Percentiles rank a stretch among this genome's conserved stretches.
Conservation (phyloP, 1,140 invertebrate genomes). For the Penaeus indicus region DNA sequence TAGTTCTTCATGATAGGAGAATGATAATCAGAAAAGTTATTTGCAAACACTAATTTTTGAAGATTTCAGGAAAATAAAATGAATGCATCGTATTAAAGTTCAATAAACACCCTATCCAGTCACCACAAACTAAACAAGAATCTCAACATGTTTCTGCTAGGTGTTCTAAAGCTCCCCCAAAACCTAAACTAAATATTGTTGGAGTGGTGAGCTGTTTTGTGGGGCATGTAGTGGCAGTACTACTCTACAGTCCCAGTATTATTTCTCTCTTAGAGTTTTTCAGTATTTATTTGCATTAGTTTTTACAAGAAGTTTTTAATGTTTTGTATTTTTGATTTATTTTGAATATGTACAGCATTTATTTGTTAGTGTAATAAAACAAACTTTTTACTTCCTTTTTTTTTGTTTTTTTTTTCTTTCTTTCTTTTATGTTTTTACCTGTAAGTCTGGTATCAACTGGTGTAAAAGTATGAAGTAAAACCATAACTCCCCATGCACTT, state of each 20-base stretch:
- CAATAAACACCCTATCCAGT: too few relatives aligned
- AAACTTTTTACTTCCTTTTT: constrained; percentile 3
- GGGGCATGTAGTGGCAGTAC: constrained; percentile 60
- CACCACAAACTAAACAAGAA: too few relatives aligned
- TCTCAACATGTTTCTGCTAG: too few relatives aligned
- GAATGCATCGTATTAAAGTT: too few relatives aligned
- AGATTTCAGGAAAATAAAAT: too few relatives aligned
- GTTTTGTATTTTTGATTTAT: constrained; percentile 36
- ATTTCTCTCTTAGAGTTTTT: constrained; percentile 62
- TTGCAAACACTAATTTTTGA: too few relatives aligned
- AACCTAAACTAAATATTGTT: neutral
- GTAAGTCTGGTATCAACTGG: constrained; percentile 37
- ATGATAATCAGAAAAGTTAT: too few relatives aligned
- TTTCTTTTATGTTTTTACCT: too few relatives aligned
- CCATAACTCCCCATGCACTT: constrained; percentile 40
- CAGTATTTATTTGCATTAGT: constrained; percentile 49
- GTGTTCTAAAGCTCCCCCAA: too few relatives aligned
- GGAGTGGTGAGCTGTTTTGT: constrained; percentile 52
- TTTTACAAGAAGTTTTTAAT: constrained; percentile 40
- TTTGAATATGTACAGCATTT: neutral
- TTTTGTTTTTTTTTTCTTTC: neutral
- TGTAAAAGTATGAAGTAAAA: constrained; percentile 17
- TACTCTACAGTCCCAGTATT: constrained; percentile 55
- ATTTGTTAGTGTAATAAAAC: constrained; percentile 24
- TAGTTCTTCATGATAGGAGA: too few relatives aligned